phyloP scores from a whole-genome alignment of 2,888 invertebrate genomes.

The Nymphalis urticae region DNA sequence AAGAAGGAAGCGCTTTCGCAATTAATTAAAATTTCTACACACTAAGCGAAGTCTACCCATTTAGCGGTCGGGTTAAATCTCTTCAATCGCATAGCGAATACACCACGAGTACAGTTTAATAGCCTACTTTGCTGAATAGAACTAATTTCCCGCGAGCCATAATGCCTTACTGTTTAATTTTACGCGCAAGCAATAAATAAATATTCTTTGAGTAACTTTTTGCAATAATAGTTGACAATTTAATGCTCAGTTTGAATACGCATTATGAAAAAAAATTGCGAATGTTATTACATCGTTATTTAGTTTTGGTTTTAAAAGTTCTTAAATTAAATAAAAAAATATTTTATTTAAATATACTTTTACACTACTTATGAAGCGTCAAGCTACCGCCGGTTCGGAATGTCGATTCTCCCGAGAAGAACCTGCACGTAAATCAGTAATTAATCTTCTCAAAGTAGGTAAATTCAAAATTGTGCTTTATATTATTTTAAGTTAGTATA shows the following conservation, averaged over 20 bases:
- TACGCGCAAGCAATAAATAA: slow-evolving; percentile 19
- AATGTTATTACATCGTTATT: background rate
- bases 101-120: slow-evolving; percentile 41
- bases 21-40: slow-evolving; percentile 67
- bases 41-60: slow-evolving; percentile 55
- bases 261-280: background rate
- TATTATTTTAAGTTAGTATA: no score
- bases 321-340: no score
- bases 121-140: slow-evolving; percentile 14
- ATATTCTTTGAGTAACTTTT: slow-evolving; percentile 18
- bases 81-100: slow-evolving; percentile 58
- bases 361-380: no score
- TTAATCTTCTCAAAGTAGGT: no score
- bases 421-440: no score
- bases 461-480: no score
- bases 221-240: slow-evolving; percentile 13
- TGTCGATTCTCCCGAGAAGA: no score
- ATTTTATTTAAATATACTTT: no score
- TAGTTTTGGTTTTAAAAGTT: background rate
- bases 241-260: slow-evolving; percentile 13
- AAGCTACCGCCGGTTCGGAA: no score
- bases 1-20: slow-evolving; percentile 65
- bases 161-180: slow-evolving; percentile 19
- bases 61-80: slow-evolving; percentile 40
- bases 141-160: slow-evolving; percentile 14